Evolutionary conservation across 1,140 invertebrate species (phyloP), one percentile per base, ranked within the genome.

Genomic region (Scylla paramamosain): DNA sequence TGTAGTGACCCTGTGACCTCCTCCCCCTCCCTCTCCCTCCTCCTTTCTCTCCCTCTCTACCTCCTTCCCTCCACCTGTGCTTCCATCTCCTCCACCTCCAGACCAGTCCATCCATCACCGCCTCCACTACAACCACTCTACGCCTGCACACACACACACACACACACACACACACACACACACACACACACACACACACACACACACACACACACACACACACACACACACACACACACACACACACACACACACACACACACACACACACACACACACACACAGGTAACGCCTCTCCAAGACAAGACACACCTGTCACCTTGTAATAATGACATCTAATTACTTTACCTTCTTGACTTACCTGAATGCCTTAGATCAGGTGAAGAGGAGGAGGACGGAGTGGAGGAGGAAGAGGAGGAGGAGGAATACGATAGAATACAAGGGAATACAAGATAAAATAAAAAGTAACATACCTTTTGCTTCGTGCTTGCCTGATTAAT

Each of bases 131-230:
- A n/a, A 12, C 16, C 52, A 59, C 52, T n/a, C n/a, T 20, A 77
- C 67, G 20, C 67, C 6, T 20, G 20, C 67, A 77, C 25, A 77
- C 67, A 77, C 67, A 77, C 67, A 77, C 67, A 77, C 67, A n/a
- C 67, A 77, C 67, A 77, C 67, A 77, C 67, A 77, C 67, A 77
- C 67, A 77, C 67, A 77, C 67, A n/a, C 67, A 77, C 67, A 77
- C 67, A 77, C 67, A 77, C 67, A 77, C 67, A 77, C 67, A 77
- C 67, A 16, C 52, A 59, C 52, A 59, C 52, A 59, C 52, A 59
- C 52, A 59, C 39, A 39, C 39, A 39, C 39, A 39, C 39, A 39
- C 39, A 39, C 39, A 39, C 39, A 39, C 39, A 39, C 39, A 39
- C 39, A 39, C 39, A 39, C 39, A 39, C 39, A 39, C 39, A 39